Base-by-base conservation (phyloP, 2,797 vertebrate species). In the Betta splendens region DNA sequence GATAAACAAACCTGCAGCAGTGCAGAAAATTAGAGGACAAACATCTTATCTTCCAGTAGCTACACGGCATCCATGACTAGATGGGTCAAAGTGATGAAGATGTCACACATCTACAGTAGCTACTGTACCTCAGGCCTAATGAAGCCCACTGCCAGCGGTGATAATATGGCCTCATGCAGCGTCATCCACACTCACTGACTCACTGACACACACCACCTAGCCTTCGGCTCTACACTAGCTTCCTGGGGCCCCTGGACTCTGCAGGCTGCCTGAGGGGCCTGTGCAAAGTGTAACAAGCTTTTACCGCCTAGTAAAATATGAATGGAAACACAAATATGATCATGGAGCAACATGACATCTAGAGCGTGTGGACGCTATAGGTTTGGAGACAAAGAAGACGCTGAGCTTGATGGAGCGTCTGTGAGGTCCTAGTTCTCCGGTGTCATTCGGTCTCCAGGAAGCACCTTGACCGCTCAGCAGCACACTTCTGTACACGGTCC, bases 111-210 rank as follows among this genome's bases (percentile, higher is more conserved):
- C 57, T 69, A 52, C 37, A 55, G 28, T 47, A 69, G 60, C 71
- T 63, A 52, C 37, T 55, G 28, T 47, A 69, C 62, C 71, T 63
- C 38, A 39, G 40, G 75, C 61, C 72, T 87, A 88, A 90, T 83
- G 83, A 89, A 87, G 89, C 46, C 85, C 69, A 81, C 65, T 77
- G 70, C 71, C 72, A 50, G 80, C 64, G 25, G 46, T 73, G 80
- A 88, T 90, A 88, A 89, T 79, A 81, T 57, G 69, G 62, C 74
- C 75, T 74, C 76, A 72, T 64, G 72, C 69, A 43, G 80, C 85
- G 85, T 89, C 91, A 91, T 91, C 59, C 15, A 64, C 71, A 61
- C 69, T 26, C 61, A 65, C 52, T 43, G 68, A 58, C 59, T 42
- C 53, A 37, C 58, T 39, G 37, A 62, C 58, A 51, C 67, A 63